Evolutionary conservation across 2,888 invertebrate genomes (phyloP).

Genomic region (Drosophila lacicola): DNA sequence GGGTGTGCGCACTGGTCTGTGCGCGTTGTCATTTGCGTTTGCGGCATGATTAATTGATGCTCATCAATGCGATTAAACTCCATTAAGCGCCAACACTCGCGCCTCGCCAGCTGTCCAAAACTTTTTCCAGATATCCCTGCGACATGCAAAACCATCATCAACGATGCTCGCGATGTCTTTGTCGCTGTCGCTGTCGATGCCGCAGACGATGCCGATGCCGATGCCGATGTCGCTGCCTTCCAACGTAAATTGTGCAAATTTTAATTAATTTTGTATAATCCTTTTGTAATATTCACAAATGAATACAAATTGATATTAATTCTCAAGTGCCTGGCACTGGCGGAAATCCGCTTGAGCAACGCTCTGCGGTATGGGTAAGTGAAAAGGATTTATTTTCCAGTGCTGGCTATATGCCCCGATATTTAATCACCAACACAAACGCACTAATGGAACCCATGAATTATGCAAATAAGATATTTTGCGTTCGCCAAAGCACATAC

Average conservation of each 20-base stretch:
- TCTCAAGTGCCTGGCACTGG: slow-evolving; percentile 66
- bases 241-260: slow-evolving; percentile 67
- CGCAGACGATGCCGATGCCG: background rate
- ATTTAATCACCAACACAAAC: slow-evolving; percentile 25
- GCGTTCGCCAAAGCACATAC: background rate
- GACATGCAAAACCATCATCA: slow-evolving; percentile 29
- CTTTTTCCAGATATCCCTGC: slow-evolving; percentile 54
- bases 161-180: slow-evolving; percentile 13
- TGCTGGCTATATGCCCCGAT: slow-evolving; percentile 16
- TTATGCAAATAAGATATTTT: slow-evolving; percentile 66
- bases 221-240: slow-evolving; percentile 11
- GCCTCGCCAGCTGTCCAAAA: slow-evolving; percentile 51
- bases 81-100: slow-evolving; percentile 74
- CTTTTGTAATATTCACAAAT: slow-evolving; percentile 79
- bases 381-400: slow-evolving; percentile 53
- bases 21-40: slow-evolving; percentile 59
- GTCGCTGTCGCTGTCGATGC: slow-evolving; percentile 3
- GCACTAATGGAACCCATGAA: slow-evolving; percentile 60
- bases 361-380: slow-evolving; percentile 38
- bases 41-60: slow-evolving; percentile 79
- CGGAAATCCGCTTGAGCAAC: slow-evolving; percentile 65
- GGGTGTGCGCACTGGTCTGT: slow-evolving; percentile 32
- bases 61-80: slow-evolving; percentile 78
- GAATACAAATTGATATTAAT: slow-evolving; percentile 80
- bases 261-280: slow-evolving; percentile 78